Base-by-base conservation (phyloP, 1,140 invertebrate genomes). In the Habropoda laboriosa region DNA sequence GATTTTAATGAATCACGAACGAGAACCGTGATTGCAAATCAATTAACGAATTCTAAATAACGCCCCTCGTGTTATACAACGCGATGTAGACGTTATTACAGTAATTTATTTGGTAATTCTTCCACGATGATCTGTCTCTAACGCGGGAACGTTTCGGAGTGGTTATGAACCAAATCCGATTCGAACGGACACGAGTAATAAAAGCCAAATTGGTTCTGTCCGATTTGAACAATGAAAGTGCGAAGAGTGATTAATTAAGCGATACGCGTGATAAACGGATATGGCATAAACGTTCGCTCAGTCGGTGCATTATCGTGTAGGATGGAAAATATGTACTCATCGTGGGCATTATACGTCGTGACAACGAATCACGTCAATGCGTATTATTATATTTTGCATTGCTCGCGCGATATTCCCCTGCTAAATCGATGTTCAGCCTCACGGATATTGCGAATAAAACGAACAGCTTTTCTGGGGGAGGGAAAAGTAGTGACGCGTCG, bases 161-260 rank as follows among this genome's bases (percentile, higher is more conserved):
- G 45, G 55, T 27, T 66, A 45, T 35, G 40, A 38, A 24, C 49
- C 30, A 42, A 71, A 60, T 70, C 45, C 55, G 35, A 70, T 60
- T 45, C 42, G 24, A 42, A 47, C 42, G 57, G 55, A 21, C 67
- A 8, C 66, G 45, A 78, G 75, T 71, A 71, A 71, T 68, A 71
- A 71, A 70, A 71, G 67, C 53, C 32, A 78, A 78, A 78, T 78
- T 78, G 75, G 55, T 70, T 70, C 75, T 78, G 75, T 78, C 75
- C 75, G 55, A 71, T 58, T 78, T 38, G 75, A 71, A 71, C 75
- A 78, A 78, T 78, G 75, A 78, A 78, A 78, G 66, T 40, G 55
- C 67, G 35, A 78, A 78, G 75, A 71, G 55, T 78, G 75, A 78
- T 78, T 78, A 71, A 78, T 78, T 71, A 78, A 78, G 55, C 66